These are phyloP conservation scores for Gallinago paraguaiae DNA, from an alignment of 2,113 vertebrate species.

Conservation along the genomic window DNA sequence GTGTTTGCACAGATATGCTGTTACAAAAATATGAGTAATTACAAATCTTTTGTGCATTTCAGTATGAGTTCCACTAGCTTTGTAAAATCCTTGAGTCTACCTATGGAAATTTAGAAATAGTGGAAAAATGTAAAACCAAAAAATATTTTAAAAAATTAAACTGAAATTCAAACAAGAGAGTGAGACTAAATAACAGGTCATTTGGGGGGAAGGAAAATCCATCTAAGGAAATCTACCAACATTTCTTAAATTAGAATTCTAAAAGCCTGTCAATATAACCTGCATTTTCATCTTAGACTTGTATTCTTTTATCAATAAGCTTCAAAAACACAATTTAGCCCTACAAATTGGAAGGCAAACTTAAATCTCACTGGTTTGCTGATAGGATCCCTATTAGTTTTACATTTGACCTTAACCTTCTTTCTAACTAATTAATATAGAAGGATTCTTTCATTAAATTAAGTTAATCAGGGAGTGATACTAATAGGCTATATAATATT, in stretches of 20 bases:
- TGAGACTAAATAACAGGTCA: neutral
- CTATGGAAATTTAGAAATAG: neutral
- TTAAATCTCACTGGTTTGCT: neutral
- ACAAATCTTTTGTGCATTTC: neutral
- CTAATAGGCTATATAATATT: neutral
- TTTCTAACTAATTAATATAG: neutral
- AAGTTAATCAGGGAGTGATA: neutral
- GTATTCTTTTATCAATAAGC: neutral
- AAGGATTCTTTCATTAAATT: neutral
- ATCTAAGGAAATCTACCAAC: neutral
- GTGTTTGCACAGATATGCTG: neutral
- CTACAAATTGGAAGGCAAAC: neutral
- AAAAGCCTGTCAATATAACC: neutral
- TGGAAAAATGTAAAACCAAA: neutral
- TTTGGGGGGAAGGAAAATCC: neutral
- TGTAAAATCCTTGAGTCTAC: neutral
- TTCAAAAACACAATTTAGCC: neutral
- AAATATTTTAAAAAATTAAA: neutral
- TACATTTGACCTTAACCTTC: neutral
- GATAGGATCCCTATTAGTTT: neutral
- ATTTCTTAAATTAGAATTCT: neutral
- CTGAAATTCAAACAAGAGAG: neutral
- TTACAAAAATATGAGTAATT: neutral
- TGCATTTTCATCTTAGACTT: neutral
- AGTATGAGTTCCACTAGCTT: neutral